Evolutionary conservation across 1,140 invertebrate genomes (phyloP).

Genomic region (Solenopsis fugax): DNA sequence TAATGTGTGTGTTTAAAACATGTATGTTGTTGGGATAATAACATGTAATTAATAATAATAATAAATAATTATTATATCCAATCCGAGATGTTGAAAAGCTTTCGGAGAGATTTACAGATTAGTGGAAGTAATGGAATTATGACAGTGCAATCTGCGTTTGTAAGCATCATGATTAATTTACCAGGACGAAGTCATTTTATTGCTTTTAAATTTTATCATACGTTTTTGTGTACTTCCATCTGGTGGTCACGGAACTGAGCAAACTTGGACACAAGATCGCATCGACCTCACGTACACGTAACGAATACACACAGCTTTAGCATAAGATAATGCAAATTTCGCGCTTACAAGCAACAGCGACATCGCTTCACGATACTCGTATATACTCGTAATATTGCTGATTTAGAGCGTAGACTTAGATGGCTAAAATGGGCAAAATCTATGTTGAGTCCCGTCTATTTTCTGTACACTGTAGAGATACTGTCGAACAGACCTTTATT

Average conservation of each 20-base stretch:
- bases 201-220: neutral
- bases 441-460: slow-evolving; percentile 7
- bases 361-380: slow-evolving; percentile 38
- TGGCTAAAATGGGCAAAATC: slow-evolving; percentile 11
- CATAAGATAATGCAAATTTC: slow-evolving; percentile 44
- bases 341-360: slow-evolving; percentile 44
- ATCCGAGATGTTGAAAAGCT: neutral
- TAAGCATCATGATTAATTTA: neutral
- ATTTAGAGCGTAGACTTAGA: slow-evolving; percentile 49
- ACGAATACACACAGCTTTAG: slow-evolving; percentile 51
- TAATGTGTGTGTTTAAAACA: neutral
- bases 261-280: neutral
- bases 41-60: neutral
- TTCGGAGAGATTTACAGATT: neutral
- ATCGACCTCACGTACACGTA: slow-evolving; percentile 22
- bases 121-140: neutral
- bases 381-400: slow-evolving; percentile 17
- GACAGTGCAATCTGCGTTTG: neutral
- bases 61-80: neutral
- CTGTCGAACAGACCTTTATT: neutral
- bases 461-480: neutral
- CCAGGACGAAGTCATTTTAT: neutral
- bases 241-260: neutral
- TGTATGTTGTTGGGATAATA: neutral
- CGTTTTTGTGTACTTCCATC: neutral